phyloP scores from a whole-genome alignment of 2,113 vertebrate species.

The Atlantisia rogersi region DNA sequence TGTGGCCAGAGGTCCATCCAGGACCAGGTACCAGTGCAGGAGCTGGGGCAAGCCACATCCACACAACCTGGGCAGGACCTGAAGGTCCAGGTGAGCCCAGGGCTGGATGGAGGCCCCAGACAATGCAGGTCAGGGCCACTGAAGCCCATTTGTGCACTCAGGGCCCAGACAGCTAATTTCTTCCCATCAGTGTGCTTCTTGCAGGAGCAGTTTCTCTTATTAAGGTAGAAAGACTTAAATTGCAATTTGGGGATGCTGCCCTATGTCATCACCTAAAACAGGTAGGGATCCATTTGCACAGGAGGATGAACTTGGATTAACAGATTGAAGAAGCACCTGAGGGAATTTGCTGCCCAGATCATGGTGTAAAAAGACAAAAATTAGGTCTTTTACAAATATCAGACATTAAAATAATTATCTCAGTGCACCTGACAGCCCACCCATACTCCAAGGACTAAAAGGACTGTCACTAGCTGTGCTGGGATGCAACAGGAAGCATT shows the following conservation, averaged over 20 bases:
- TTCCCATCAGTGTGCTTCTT: background rate
- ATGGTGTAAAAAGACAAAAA: background rate
- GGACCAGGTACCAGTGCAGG: rapidly evolving
- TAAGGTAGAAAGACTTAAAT: conserved; percentile 22
- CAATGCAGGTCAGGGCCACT: rapidly evolving
- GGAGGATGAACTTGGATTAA: conserved; percentile 7
- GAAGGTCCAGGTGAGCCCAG: background rate
- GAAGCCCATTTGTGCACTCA: background rate
- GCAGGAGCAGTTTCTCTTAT: background rate
- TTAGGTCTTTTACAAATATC: background rate
- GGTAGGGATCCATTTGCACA: background rate
- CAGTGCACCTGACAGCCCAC: rapidly evolving
- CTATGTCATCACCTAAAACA: conserved; percentile 51
- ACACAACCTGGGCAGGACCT: background rate
- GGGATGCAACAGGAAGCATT: background rate
- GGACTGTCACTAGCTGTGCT: background rate
- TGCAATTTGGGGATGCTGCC: background rate
- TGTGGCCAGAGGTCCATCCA: no score
- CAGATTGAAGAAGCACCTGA: background rate
- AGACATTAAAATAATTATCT: background rate
- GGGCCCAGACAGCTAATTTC: background rate
- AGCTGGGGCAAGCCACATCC: background rate
- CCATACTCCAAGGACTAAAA: background rate
- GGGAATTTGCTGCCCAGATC: background rate
- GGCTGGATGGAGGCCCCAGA: background rate